Evolutionary conservation across 2,888 invertebrate genomes (phyloP).

Genomic region (Tiliacea citrago): DNA sequence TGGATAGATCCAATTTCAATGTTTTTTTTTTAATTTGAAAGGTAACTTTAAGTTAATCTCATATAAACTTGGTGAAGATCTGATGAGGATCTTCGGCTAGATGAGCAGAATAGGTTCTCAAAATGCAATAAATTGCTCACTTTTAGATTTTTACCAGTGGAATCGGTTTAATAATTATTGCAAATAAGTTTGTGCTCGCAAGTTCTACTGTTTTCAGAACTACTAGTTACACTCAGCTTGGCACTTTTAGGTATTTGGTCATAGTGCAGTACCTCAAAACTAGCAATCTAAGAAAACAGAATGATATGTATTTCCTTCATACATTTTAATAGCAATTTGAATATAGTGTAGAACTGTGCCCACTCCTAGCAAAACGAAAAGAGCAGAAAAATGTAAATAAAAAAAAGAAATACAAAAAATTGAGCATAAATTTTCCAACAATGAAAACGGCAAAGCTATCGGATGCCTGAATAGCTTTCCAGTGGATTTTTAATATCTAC

Average conservation of each 20-base stretch:
- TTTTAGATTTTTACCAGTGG: no score
- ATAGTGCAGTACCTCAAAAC: not conserved
- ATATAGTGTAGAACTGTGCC: not conserved
- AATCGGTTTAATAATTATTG: no score
- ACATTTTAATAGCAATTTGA: not conserved
- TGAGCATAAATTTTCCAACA: constrained; percentile 47
- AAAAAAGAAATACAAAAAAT: constrained; percentile 39
- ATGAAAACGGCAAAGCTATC: constrained; percentile 57
- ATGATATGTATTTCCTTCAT: not conserved
- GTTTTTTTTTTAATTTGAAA: no score
- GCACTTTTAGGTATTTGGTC: not conserved
- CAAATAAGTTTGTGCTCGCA: no score
- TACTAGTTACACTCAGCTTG: not conserved
- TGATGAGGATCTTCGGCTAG: no score
- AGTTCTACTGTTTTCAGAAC: no score
- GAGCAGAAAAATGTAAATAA: constrained; percentile 20
- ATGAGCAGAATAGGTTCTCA: no score
- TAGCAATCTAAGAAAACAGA: not conserved
- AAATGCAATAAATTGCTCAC: no score
- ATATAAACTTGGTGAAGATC: no score
- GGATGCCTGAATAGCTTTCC: constrained; percentile 69
- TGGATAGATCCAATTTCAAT: no score
- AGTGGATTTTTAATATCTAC: constrained; percentile 69
- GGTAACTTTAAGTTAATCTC: no score
- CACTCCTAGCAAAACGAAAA: constrained; percentile 11